A percentile compares a stretch with the other conserved stretches of the same genome.
phyloP scores from a whole-genome alignment of 2,888 invertebrate genomes.

The Pheosia tremula region DNA sequence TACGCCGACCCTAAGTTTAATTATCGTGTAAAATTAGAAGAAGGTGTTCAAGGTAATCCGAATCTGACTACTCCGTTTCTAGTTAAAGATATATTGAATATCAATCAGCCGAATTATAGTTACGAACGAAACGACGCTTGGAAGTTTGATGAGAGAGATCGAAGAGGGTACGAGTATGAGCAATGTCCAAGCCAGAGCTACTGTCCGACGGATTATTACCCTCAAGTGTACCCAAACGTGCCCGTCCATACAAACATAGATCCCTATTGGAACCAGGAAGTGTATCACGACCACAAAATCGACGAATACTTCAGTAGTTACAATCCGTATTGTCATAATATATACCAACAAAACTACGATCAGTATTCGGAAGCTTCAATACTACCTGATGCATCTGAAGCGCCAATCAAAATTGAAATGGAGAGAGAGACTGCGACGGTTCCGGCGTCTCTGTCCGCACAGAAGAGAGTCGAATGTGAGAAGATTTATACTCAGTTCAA shows the following conservation, averaged over 20 bases:
- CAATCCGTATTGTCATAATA: conserved; percentile 68
- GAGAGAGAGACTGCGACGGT: conserved; percentile 7
- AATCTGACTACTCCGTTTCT: conserved; percentile 70
- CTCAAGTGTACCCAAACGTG: conserved; percentile 62
- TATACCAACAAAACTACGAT: conserved; percentile 69
- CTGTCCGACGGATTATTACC: conserved; percentile 63
- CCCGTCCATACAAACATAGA: conserved; percentile 64
- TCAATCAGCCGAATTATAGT: conserved; percentile 60
- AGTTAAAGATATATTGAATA: conserved; percentile 75
- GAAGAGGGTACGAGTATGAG: conserved; percentile 60
- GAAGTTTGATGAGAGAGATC: conserved; percentile 62
- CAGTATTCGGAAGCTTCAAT: conserved; percentile 49
- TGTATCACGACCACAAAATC: conserved; percentile 65
- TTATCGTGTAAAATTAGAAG: conserved; percentile 61
- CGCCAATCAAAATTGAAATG: conserved; percentile 45
- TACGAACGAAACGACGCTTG: conserved; percentile 68
- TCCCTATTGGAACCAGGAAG: conserved; percentile 67
- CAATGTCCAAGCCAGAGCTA: conserved; percentile 57
- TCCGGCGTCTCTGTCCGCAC: conserved; percentile 20
- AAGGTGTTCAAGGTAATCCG: conserved; percentile 41
- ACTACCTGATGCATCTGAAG: conserved; percentile 42
- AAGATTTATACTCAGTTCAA: conserved; percentile 30
- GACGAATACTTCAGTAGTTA: conserved; percentile 69
- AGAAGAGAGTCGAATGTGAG: conserved; percentile 30
- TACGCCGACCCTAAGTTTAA: conserved; percentile 49